These are phyloP conservation scores for Ammospiza nelsoni DNA, from an alignment of 2,113 vertebrate genomes.

Conservation along the genomic window DNA sequence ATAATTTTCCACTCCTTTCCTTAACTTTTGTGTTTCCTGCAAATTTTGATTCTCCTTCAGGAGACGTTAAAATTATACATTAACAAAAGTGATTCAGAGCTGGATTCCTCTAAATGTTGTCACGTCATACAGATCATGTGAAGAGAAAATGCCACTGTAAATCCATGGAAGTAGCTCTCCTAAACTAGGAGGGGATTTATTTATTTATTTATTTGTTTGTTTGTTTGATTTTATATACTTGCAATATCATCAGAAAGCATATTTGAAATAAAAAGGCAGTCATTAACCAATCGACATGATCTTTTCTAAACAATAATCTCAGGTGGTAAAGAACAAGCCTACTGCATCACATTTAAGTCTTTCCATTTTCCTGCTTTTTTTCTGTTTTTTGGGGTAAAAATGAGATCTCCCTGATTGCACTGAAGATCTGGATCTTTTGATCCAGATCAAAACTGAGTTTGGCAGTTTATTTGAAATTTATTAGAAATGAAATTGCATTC, in stretches of 20 bases:
- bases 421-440: background rate
- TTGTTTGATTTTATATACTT: background rate
- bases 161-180: background rate
- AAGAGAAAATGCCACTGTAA: background rate
- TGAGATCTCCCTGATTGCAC: background rate
- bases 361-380: background rate
- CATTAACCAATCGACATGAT: background rate
- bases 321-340: background rate
- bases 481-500: background rate
- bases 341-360: background rate
- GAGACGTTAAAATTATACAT: background rate
- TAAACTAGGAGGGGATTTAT: fast-evolving
- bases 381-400: background rate
- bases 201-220: background rate
- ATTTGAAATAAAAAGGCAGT: background rate
- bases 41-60: background rate
- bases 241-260: background rate
- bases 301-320: background rate
- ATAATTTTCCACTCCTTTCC: background rate
- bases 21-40: background rate
- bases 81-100: background rate
- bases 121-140: background rate
- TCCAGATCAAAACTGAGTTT: background rate
- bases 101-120: background rate
- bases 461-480: background rate